Evolutionary conservation across 1,140 invertebrate genomes (phyloP).

Genomic region (Lasioglossum albipes): DNA sequence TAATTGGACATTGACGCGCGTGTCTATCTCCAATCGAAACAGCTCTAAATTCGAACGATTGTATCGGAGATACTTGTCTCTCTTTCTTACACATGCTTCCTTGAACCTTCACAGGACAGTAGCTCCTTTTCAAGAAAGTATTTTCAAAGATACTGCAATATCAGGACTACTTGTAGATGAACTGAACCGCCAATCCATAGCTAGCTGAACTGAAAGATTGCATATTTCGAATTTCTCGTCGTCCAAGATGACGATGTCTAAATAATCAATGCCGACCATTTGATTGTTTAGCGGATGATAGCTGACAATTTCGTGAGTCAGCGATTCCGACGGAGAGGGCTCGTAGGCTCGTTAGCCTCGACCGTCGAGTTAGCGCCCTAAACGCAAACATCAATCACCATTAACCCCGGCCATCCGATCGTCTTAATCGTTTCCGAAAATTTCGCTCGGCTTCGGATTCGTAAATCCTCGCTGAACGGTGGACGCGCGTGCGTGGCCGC

Average conservation of each 20-base stretch:
- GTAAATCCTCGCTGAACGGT: constrained; percentile 11
- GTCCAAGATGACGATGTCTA: constrained; percentile 8
- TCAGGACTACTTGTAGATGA: no score
- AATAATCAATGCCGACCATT: constrained; percentile 33
- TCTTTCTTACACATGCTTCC: no score
- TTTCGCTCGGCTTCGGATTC: constrained; percentile 14
- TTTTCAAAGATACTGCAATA: no score
- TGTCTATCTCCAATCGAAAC: not conserved
- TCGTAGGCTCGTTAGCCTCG: constrained; percentile 29
- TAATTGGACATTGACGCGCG: constrained; percentile 8
- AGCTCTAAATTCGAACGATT: no score
- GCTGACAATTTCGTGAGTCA: constrained; percentile 44
- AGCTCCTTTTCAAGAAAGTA: no score
- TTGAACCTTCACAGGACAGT: no score
- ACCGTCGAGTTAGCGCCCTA: constrained; percentile 40
- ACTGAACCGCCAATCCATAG: no score
- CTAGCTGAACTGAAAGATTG: no score
- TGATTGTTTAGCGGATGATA: constrained; percentile 56
- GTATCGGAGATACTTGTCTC: no score
- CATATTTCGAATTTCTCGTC: no score
- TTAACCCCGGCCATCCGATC: constrained; percentile 41
- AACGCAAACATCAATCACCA: constrained; percentile 59
- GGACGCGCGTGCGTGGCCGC: not conserved
- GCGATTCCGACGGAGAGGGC: constrained; percentile 15
- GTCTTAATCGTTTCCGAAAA: constrained; percentile 60